Evolutionary conservation across 92 coral and sea anemone genomes (phyloP).

Genomic region (Ricordea florida): DNA sequence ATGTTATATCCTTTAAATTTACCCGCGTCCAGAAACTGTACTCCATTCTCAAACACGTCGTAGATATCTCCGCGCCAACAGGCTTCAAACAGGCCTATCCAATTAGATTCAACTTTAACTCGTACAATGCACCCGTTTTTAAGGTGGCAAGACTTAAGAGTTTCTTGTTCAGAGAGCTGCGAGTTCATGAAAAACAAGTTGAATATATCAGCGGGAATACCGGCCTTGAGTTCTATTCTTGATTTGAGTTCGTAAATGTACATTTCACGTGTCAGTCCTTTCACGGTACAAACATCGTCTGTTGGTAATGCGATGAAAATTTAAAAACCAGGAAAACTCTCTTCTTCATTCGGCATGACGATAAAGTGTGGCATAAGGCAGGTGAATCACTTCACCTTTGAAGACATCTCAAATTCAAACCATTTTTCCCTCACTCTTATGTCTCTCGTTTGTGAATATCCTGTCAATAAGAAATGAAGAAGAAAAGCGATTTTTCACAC

Average conservation of each 20-base stretch:
- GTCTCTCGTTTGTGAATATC: too few species aligned
- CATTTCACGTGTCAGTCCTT: constrained; percentile 52
- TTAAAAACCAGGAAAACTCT: constrained; percentile 64
- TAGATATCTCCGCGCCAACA: constrained; percentile 93
- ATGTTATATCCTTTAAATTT: constrained; percentile 74
- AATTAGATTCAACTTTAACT: constrained; percentile 77
- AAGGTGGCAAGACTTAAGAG: constrained; percentile 64
- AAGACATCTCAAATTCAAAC: too few species aligned
- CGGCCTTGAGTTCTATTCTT: constrained; percentile 82
- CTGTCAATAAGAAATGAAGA: too few species aligned
- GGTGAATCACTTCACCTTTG: too few species aligned
- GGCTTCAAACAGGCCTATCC: constrained; percentile 82
- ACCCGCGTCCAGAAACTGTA: constrained; percentile 63
- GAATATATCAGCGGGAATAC: constrained; percentile 90
- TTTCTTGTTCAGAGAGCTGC: constrained; percentile 59
- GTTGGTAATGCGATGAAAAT: constrained; percentile 84
- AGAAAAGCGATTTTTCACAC: too few species aligned
- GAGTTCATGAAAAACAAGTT: constrained; percentile 88
- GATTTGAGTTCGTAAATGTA: constrained; percentile 85
- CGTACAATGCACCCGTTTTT: constrained; percentile 89
- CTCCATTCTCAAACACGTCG: constrained; percentile 95
- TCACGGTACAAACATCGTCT: constrained; percentile 79
- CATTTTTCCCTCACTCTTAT: too few species aligned
- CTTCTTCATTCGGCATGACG: constrained; percentile 13
- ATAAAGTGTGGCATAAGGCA: too few species aligned